Percentiles rank a stretch among this genome's conserved stretches.
These are phyloP conservation scores for Harmothoe impar DNA, from an alignment of 2,888 invertebrate species.

Conservation along the genomic window DNA sequence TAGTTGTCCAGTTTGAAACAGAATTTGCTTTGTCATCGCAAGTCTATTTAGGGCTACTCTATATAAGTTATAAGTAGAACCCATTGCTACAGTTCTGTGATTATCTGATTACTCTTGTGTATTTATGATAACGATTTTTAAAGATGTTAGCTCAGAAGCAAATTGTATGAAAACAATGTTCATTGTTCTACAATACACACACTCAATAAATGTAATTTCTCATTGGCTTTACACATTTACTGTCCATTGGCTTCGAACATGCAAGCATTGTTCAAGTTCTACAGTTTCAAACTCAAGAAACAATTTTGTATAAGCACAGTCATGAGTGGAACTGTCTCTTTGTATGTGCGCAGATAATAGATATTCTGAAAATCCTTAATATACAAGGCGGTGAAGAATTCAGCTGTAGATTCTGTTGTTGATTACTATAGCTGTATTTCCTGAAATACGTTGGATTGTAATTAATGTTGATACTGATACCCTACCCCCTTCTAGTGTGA, in stretches of 20 bases:
- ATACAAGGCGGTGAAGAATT: background rate
- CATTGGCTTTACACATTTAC: conserved; percentile 31
- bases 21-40: conserved; percentile 49
- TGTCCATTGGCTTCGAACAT: conserved; percentile 32
- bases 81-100: conserved; percentile 61
- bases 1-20: conserved; percentile 41
- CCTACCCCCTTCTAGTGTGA: conserved; percentile 10
- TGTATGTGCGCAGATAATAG: background rate
- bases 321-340: background rate
- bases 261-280: background rate
- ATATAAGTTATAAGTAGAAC: conserved; percentile 47
- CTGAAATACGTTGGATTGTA: background rate
- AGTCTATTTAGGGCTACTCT: conserved; percentile 26
- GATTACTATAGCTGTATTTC: background rate
- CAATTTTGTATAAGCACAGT: no score
- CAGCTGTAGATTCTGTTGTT: conserved; percentile 11
- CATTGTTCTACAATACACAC: conserved; percentile 40
- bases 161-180: conserved; percentile 37
- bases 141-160: conserved; percentile 58
- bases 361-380: background rate
- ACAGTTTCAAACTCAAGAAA: background rate
- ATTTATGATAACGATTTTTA: conserved; percentile 45
- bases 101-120: conserved; percentile 54
- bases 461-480: background rate
- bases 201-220: conserved; percentile 28